Evolutionary conservation across 2,113 vertebrate species (phyloP), one percentile per base, ranked within the genome.

Genomic region (Melanostigma gelatinosum): DNA sequence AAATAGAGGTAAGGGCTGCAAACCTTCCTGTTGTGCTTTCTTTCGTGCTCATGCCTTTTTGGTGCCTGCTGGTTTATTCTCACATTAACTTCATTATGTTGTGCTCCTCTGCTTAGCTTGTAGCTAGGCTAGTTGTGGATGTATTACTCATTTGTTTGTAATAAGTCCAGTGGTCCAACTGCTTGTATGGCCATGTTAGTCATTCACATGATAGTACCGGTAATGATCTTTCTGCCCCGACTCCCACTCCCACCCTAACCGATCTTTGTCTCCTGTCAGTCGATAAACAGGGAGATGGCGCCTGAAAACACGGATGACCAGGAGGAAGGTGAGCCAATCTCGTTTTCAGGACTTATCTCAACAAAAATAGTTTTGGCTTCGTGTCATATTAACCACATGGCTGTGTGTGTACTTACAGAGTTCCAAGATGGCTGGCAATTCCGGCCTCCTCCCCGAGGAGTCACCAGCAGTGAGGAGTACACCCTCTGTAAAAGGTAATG

Each of bases 391-490:
- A 55, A 88, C 46, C 18, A 55, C 36, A 61, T 83, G 24, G 27
- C 62, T 71, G 16, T 87, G 72, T 77, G 29, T 29, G 48, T 76
- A 9, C 86, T 71, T 27, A 73, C 90, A 95, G 94, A 95, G 54
- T 86, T 94, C 75, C 95, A 95, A 88, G 97, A 98, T 93, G 97
- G 97, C 74, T 99, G 98, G 98, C 96, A 96, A 93, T 99, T 97
- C 93, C 96, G 98, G 12, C 97, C 98, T 78, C 98, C 98, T 71
- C 98, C 98, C 66, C 88, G 98, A 91, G 98, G 98, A 77, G 97
- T 99, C 91, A 99, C 98, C 64, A 99, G 98, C 95, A 99, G 98
- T 64, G 98, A 99, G 90, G 98, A 99, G 64, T 99, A 99, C 88
- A 99, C 97, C 0, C 93, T 99, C 80, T 99, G 98, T 93, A 98